Percentiles rank a stretch among this genome's conserved stretches.
Evolutionary conservation across 2,888 invertebrate species (phyloP).

Genomic region (Drosophila flavopinicola): DNA sequence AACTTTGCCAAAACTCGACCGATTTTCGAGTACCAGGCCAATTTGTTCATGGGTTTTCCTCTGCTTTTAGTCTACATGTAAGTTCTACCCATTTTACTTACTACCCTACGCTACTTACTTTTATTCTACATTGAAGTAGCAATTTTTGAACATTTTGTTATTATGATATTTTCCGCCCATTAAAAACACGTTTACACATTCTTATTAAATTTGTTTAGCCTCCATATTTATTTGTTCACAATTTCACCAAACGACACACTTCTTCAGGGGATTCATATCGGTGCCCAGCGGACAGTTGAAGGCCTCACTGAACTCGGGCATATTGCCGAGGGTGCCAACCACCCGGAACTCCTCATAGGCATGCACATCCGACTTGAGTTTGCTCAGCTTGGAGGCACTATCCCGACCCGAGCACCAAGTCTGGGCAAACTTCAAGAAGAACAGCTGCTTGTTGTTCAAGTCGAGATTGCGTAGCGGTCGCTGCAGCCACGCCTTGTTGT

Average conservation of each 20-base stretch:
- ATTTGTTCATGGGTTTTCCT: too few relatives aligned
- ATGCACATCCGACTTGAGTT: conserved; percentile 96
- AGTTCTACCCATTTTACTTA: too few relatives aligned
- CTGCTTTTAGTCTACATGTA: too few relatives aligned
- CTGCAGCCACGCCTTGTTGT: conserved; percentile 85
- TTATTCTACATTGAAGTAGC: too few relatives aligned
- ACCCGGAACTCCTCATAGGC: conserved; percentile 94
- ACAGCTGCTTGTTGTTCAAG: conserved; percentile 94
- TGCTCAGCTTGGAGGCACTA: conserved; percentile 79
- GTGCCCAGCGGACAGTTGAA: conserved; percentile 90
- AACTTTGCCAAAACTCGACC: too few relatives aligned
- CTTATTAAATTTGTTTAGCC: neutral
- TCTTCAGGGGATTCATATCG: conserved; percentile 93
- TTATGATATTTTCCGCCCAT: too few relatives aligned
- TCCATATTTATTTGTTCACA: conserved; percentile 68
- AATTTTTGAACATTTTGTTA: too few relatives aligned
- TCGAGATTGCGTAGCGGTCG: conserved; percentile 91
- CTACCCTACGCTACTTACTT: too few relatives aligned
- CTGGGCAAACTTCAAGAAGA: conserved; percentile 97
- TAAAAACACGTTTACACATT: neutral
- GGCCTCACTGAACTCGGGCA: conserved; percentile 92
- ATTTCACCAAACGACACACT: conserved; percentile 97
- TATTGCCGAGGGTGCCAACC: conserved; percentile 92
- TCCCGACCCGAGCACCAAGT: conserved; percentile 81
- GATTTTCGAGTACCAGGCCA: too few relatives aligned